phyloP scores from a whole-genome alignment of 2,113 vertebrate genomes.

The Pholis gunnellus region DNA sequence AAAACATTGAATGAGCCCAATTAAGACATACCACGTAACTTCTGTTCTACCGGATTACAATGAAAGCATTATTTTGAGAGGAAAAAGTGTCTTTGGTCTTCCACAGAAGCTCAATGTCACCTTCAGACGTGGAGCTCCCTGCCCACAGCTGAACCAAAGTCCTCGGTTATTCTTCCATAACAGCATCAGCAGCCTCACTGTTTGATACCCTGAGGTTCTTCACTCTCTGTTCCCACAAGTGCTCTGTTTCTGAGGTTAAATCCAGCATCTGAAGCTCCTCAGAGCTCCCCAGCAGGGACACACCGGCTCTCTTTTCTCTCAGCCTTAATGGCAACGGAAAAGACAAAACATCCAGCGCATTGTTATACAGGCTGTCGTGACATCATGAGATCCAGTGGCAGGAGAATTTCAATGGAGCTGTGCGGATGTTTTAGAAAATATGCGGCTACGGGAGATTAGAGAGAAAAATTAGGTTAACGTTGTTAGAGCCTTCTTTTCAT shows the following conservation, averaged over 20 bases:
- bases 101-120: slow-evolving; percentile 63
- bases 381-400: slow-evolving; percentile 28
- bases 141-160: slow-evolving; percentile 36
- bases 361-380: slow-evolving; percentile 27
- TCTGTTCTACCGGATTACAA: slow-evolving; percentile 10
- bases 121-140: slow-evolving; percentile 34
- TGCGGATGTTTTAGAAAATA: slow-evolving; percentile 24
- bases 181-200: slow-evolving; percentile 12
- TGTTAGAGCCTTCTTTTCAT: slow-evolving; percentile 24
- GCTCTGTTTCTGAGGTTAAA: slow-evolving; percentile 50
- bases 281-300: slow-evolving; percentile 51
- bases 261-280: slow-evolving; percentile 54
- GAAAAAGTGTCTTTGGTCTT: slow-evolving; percentile 39
- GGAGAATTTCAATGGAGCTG: slow-evolving; percentile 23
- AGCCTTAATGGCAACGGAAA: slow-evolving; percentile 36
- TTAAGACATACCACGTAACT: neutral
- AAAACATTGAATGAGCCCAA: neutral
- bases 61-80: slow-evolving; percentile 28
- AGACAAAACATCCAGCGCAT: slow-evolving; percentile 27
- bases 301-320: slow-evolving; percentile 4
- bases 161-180: slow-evolving; percentile 33
- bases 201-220: slow-evolving; percentile 50
- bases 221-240: slow-evolving; percentile 37
- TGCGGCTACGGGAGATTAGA: slow-evolving; percentile 30
- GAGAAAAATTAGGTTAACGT: slow-evolving; percentile 40